Evolutionary conservation across 2,888 invertebrate genomes (phyloP), one percentile per base, ranked within the genome.

Genomic region (Tenthredo scrophulariae): DNA sequence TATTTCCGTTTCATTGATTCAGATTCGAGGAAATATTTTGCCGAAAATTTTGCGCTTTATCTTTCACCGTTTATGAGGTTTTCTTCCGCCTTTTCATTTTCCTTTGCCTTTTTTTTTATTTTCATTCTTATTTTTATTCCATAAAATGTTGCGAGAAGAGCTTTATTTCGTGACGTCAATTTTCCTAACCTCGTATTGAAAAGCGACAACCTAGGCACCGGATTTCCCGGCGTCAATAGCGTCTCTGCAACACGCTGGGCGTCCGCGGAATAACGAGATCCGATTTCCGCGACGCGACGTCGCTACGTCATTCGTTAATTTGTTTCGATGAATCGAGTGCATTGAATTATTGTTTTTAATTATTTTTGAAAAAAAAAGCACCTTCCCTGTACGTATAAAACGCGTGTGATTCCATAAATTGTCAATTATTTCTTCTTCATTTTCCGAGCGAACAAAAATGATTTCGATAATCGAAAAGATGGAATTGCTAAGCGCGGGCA

Each of bases 201-300:
- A 74, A 43, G 43, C 74, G 43, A 74, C 74, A 33, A 22, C 22
- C 74, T 29, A 74, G 74, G 22, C 74, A 22, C 74, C 74, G 22
- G 74, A 74, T 74, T 74, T 74, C 43, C 43, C 74, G 43, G 43
- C 74, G 74, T 43, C 74, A 74, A 74, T 74, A 43, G 40, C 40
- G 43, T 74, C 22, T 43, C 74, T 26, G 43, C 7, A 43, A n/a
- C 13, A n/a, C n/a, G n/a, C 43, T 74, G 15, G 15, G 6, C 37
- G 37, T 43, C 72, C 22, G 72, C 37, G 40, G n/a, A 72, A 72
- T 72, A 72, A 72, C 72, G 74, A 74, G 74, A 43, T 74, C 74
- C 74, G 74, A 74, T n/a, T 74, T 74, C 43, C 2, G 13, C 65
- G 29, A 65, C 29, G 29, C 13, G 29, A 65, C 15, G 29, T 4